Conservation (phyloP, 2,797 vertebrate species). For the Nannoperca australis region DNA sequence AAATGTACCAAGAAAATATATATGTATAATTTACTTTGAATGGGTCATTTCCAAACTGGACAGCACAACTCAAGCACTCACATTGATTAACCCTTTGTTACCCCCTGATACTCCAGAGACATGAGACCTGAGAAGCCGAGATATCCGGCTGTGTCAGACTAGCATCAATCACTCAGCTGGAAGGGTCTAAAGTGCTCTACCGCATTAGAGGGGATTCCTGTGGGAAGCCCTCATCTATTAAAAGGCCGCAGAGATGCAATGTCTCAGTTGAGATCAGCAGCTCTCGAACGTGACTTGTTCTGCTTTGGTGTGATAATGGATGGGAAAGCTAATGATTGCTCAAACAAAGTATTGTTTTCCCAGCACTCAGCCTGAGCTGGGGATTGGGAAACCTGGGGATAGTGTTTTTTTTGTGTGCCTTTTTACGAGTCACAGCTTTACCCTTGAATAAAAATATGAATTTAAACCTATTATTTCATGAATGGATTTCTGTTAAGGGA, state of each 20-base stretch:
- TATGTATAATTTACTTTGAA: not conserved
- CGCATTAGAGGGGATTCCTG: slow-evolving; percentile 66
- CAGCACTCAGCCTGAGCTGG: slow-evolving; percentile 8
- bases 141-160: slow-evolving; percentile 48
- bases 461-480: slow-evolving; percentile 40
- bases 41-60: not conserved
- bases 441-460: slow-evolving; percentile 33
- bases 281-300: slow-evolving; percentile 62
- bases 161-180: slow-evolving; percentile 69
- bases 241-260: slow-evolving; percentile 43
- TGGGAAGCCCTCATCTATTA: slow-evolving; percentile 68
- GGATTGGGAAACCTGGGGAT: not conserved
- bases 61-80: slow-evolving; percentile 27
- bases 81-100: slow-evolving; percentile 42
- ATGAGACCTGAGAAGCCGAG: slow-evolving; percentile 14
- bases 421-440: not conserved
- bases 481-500: slow-evolving; percentile 33
- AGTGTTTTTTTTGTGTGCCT: not conserved
- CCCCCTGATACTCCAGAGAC: slow-evolving; percentile 26
- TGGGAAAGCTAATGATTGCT: slow-evolving; percentile 39
- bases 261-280: slow-evolving; percentile 64
- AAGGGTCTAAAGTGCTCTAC: slow-evolving; percentile 55
- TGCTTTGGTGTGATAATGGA: slow-evolving; percentile 52
- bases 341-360: slow-evolving; percentile 40
- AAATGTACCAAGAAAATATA: not conserved